Conservation (phyloP, 1,140 invertebrate species). For the Drosophila tani region DNA sequence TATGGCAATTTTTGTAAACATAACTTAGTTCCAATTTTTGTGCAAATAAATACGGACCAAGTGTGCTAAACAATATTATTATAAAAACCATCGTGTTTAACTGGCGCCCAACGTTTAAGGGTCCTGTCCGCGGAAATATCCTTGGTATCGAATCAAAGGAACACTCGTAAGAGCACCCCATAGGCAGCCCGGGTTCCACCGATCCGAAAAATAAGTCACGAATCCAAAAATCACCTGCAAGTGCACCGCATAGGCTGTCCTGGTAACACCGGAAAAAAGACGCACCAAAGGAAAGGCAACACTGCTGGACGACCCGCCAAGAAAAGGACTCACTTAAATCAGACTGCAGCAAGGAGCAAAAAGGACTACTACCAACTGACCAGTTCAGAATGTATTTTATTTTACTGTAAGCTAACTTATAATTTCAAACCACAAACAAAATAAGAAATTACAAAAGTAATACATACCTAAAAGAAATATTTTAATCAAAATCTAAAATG, state of each 20-base stretch:
- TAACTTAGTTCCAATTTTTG: too few species aligned
- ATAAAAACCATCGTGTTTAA: too few species aligned
- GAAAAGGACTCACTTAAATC: neutral
- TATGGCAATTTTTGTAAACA: too few species aligned
- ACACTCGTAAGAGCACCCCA: too few species aligned
- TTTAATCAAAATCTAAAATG: too few species aligned
- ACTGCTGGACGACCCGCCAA: neutral
- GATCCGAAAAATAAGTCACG: neutral
- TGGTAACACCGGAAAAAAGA: neutral
- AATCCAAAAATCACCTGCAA: neutral
- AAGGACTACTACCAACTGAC: constrained; percentile 1
- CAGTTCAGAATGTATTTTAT: neutral
- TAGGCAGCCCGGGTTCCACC: too few species aligned
- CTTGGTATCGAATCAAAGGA: too few species aligned
- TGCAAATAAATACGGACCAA: too few species aligned
- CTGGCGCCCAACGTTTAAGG: too few species aligned
- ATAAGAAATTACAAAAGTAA: neutral
- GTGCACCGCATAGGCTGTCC: neutral
- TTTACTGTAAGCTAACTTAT: neutral
- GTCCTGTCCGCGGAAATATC: too few species aligned
- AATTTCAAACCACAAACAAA: neutral
- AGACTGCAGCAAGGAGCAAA: neutral
- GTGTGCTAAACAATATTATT: too few species aligned
- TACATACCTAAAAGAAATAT: neutral
- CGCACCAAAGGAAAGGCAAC: too few species aligned